Evolutionary conservation across 2,888 invertebrate genomes (phyloP), one percentile per base, ranked within the genome.

Genomic region (Pollenia labialis): DNA sequence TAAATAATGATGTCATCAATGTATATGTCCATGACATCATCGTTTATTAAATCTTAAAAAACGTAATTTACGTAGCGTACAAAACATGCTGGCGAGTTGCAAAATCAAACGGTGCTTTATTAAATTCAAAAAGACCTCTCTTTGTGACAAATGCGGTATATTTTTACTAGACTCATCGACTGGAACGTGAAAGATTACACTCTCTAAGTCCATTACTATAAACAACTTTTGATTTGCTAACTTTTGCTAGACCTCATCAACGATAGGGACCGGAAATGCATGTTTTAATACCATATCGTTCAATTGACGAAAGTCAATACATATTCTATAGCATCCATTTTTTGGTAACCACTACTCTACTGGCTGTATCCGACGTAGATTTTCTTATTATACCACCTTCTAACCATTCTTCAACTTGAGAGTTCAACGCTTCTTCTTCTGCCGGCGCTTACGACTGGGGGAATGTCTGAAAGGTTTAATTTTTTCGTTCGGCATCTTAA

Each of bases 61-160:
- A 88, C 72, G 11, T 74, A 71, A 42, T 85, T 87, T 7, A 88
- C 54, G 23, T 64, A 87, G 2, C 87, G 48, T 23, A 84, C n/a
- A 62, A 87, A 82, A 14, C 82, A 74, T n/a, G 86, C 87, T 12
- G 81, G 85, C 0, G 83, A 83, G 16, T 81, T 82, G 14, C 77
- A 87, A 46, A 88, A 85, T 2, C 81, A 23, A 87, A 80, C 1
- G 85, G 82, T 0, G 81, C 75, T 54, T 23, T 69, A 10, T 68
- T 84, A 54, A 85, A 85, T 42, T 85, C 81, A 11, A 42, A 85
- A 3, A 82, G 14, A 1, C 82, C 85, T 80, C 56, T 50, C 32
- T 68, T 68, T 0, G 66, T 81, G 6, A 83, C 72, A 58, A 83
- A 85, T 6, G 77, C 64, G 23, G 23, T 23, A 23, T 23, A 23